Evolutionary conservation across 2,888 invertebrate genomes (phyloP).

Genomic region (Rhagium mordax): DNA sequence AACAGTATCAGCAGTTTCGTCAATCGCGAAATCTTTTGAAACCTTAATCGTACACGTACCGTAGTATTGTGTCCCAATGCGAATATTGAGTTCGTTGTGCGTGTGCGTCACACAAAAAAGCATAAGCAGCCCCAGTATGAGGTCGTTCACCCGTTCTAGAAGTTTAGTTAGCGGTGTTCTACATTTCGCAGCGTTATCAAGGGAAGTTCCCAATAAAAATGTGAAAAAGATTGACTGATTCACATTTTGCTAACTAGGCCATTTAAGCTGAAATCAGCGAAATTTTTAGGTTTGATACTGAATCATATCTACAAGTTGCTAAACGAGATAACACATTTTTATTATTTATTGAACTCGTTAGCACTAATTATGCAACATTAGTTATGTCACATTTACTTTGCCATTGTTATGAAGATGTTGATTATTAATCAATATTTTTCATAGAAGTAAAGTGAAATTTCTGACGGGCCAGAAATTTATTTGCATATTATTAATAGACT

Average conservation of each 20-base stretch:
- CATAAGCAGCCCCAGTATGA: conserved; percentile 43
- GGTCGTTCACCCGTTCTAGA: conserved; percentile 56
- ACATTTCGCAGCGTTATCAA: conserved; percentile 48
- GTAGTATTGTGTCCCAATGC: conserved; percentile 36
- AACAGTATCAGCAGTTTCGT: not conserved
- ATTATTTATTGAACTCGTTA: not conserved
- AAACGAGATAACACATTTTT: not conserved
- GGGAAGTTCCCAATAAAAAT: conserved; percentile 43
- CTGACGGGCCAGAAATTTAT: not conserved
- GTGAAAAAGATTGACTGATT: conserved; percentile 17
- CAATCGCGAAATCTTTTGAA: conserved; percentile 33
- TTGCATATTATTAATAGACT: not conserved
- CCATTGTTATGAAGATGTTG: not conserved
- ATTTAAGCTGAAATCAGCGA: conserved; percentile 5
- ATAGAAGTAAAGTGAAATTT: not conserved
- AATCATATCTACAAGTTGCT: conserved; percentile 5
- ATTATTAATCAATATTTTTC: not conserved
- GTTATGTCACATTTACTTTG: not conserved
- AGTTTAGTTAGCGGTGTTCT: conserved; percentile 42
- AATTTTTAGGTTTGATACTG: conserved; percentile 5
- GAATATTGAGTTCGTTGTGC: conserved; percentile 35
- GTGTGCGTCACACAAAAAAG: conserved; percentile 30
- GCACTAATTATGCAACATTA: not conserved
- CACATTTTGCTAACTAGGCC: conserved; percentile 19
- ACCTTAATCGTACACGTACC: conserved; percentile 33